Evolutionary conservation across 2,888 invertebrate species (phyloP), one percentile per base, ranked within the genome.

Genomic region (Omphaloscelis lunosa): DNA sequence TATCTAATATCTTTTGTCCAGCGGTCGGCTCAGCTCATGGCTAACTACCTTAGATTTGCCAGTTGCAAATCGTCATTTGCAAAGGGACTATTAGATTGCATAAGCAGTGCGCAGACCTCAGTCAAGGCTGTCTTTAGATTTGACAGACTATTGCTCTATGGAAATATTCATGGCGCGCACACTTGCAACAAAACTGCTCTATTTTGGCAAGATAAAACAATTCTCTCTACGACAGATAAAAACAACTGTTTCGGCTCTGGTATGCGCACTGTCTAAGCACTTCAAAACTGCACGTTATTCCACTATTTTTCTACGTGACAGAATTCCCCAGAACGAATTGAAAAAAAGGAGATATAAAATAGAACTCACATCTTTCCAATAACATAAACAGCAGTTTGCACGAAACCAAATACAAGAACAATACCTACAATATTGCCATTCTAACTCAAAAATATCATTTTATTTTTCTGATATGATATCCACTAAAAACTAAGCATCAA

Each of bases 401-500:
- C 17, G 20, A 70, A 82, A 82, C 45, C 51, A 66, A 66, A 82
- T 58, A 41, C 70, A 41, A 63, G 27, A 59, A 71, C 34, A 63
- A 69, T 58, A 69, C 69, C 20, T 27, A 61, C 41, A 74, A 70
- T 67, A 63, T 79, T 69, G 41, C 62, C n/a, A 48, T 73, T 65
- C 27, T 69, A 69, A 72, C 68, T 83, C 61, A 79, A 83, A 77
- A 83, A 83, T 72, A 74, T 39, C 12, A 70, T 86, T 84, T 67
- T 67, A 86, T 75, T 79, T 79, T 83, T 72, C 72, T 27, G 69
- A 68, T 62, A 74, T 70, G 74, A 70, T 69, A 86, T 70, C 58
- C 12, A 75, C 65, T 86, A 83, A 84, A 83, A 86, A 86, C 71
- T 78, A 83, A 83, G 83, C 80, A 84, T 72, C 48, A 67, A 82